Base-by-base conservation (phyloP, 1,140 invertebrate species). In the Rhynchophorus ferrugineus region DNA sequence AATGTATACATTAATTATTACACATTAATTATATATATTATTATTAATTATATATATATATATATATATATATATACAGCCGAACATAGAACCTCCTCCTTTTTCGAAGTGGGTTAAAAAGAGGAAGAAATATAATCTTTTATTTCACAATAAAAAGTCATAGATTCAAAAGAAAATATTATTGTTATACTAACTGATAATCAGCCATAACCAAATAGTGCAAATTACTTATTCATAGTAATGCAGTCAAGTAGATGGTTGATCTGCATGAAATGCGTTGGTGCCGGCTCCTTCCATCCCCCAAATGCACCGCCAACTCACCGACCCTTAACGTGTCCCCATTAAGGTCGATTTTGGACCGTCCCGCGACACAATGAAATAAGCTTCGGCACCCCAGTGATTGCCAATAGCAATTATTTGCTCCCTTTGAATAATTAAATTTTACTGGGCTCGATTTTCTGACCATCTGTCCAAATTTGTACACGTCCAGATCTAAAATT, bases 371-470 rank as follows among this genome's bases (percentile, higher is more conserved):
- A 61, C 57, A 56, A 57, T 45, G 49, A 21, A 58, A 48, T 56
- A 41, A 54, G 51, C 53, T 50, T 43, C 34, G 33, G 47, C 50
- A 54, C 61, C 62, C 61, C 39, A 42, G 47, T 54, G 49, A 54
- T 41, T 61, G 58, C 63, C 61, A 58, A 62, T 59, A 61, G 63
- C 61, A 68, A 66, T 68, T 68, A 68, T 68, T 67, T 65, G 61
- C 60, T 67, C 66, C 66, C 64, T 66, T 66, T 66, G 64, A 68
- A 68, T 68, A 66, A 68, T 66, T 68, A 60, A 68, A 66, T 68
- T 65, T 68, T 61, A 56, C 59, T 58, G 56, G 56, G 47, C 56
- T 61, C 61, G 60, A 62, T 65, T 67, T 65, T 62, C 55, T 58
- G 61, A 51, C 64, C 65, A 67, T 67, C 65, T 67, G 65, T 66